A percentile compares a stretch with the other conserved stretches of the same genome.
phyloP scores from a whole-genome alignment of 2,888 invertebrate genomes.

The Melipona bicolor region DNA sequence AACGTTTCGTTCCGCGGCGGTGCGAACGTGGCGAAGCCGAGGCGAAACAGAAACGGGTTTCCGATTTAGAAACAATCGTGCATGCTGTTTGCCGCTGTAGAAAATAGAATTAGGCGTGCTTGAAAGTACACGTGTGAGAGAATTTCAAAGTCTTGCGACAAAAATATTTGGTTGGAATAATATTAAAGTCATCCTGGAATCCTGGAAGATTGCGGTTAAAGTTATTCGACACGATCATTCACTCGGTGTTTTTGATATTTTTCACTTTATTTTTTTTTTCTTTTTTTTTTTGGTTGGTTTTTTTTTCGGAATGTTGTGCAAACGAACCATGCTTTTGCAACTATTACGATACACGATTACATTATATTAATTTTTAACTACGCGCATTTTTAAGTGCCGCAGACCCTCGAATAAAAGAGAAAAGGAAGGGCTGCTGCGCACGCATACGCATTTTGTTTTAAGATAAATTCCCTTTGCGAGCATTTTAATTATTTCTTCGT shows the following conservation, averaged over 20 bases:
- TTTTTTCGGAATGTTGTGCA: too few species aligned
- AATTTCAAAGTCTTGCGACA: too few species aligned
- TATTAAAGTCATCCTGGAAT: too few species aligned
- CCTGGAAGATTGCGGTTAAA: too few species aligned
- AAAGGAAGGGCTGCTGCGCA: not conserved
- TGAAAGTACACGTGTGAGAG: not conserved
- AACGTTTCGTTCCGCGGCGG: not conserved
- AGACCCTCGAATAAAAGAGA: not conserved
- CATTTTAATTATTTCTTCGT: not conserved
- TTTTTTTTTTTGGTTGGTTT: too few species aligned
- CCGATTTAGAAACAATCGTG: too few species aligned
- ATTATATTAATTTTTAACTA: not conserved
- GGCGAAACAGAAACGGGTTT: not conserved
- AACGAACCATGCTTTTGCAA: not conserved
- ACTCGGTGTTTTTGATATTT: too few species aligned
- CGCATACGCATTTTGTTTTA: not conserved
- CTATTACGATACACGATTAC: not conserved
- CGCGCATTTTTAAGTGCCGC: not conserved
- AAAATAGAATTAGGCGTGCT: not conserved
- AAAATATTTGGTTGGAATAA: too few species aligned
- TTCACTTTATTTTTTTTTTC: too few species aligned
- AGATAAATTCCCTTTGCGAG: not conserved
- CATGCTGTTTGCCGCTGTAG: not conserved
- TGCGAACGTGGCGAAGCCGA: not conserved
- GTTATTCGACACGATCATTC: too few species aligned